These are phyloP conservation scores for Entomobrya proxima DNA, from an alignment of 2,888 invertebrate species.

Conservation along the genomic window DNA sequence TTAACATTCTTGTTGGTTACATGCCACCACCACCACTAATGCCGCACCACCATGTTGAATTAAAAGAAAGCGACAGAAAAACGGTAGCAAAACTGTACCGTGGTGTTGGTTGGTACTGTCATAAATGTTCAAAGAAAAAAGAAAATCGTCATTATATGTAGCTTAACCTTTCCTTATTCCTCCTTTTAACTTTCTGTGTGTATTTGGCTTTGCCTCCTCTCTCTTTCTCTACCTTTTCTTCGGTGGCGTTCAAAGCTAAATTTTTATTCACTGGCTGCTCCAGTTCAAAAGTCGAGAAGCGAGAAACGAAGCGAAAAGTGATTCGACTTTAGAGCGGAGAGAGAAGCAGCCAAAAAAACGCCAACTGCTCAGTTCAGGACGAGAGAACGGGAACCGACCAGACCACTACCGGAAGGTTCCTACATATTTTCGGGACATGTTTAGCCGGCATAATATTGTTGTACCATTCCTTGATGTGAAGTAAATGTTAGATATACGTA, in stretches of 20 bases:
- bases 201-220: neutral
- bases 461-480: neutral
- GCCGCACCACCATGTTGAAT: neutral
- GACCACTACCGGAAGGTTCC: neutral
- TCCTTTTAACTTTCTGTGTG: slow-evolving; percentile 25
- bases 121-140: slow-evolving; percentile 50
- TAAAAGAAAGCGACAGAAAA: neutral
- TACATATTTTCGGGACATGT: slow-evolving; percentile 19
- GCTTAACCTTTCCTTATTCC: slow-evolving; percentile 32
- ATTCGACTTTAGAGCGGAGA: slow-evolving; percentile 26
- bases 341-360: slow-evolving; percentile 7
- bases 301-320: slow-evolving; percentile 61
- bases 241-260: slow-evolving; percentile 40
- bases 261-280: slow-evolving; percentile 36
- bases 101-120: neutral
- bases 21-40: neutral
- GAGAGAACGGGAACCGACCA: slow-evolving; percentile 4
- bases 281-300: slow-evolving; percentile 48
- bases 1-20: slow-evolving; percentile 27
- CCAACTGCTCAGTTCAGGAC: neutral
- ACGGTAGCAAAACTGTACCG: neutral
- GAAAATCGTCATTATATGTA: slow-evolving; percentile 42
- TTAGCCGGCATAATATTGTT: neutral
- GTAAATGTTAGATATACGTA: neutral
- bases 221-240: neutral